These are phyloP conservation scores for Abramis brama DNA, from an alignment of 2,113 vertebrate species.

Conservation along the genomic window DNA sequence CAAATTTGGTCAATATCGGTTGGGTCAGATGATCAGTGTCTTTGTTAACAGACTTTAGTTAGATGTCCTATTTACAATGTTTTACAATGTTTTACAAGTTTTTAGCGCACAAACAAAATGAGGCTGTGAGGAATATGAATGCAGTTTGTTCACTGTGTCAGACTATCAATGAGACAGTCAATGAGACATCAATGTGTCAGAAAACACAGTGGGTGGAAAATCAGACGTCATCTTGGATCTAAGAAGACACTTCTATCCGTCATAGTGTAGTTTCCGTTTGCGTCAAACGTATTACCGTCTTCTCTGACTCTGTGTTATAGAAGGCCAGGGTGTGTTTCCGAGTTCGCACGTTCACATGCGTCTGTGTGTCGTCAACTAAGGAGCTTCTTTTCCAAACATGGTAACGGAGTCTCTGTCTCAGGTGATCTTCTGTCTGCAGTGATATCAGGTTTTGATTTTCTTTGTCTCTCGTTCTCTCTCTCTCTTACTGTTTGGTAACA, in stretches of 20 bases:
- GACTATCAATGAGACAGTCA: no score
- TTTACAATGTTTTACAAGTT: no score
- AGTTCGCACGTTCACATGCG: not conserved
- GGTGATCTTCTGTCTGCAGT: conserved; percentile 38
- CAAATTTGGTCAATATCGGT: no score
- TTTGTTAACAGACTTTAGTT: no score
- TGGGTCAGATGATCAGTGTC: no score
- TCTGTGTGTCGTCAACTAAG: not conserved
- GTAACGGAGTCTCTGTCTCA: conserved; percentile 2
- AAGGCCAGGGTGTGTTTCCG: not conserved
- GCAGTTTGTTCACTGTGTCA: not conserved
- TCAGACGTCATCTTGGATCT: not conserved
- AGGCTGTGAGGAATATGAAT: not conserved
- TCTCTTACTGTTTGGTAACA: conserved; percentile 20
- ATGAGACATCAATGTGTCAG: no score
- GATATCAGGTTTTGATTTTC: conserved; percentile 37
- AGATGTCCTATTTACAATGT: no score
- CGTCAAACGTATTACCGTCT: not conserved
- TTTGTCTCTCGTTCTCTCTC: conserved; percentile 23
- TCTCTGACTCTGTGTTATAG: not conserved
- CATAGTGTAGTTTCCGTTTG: not conserved
- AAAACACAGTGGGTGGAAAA: not conserved
- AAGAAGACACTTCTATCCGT: not conserved
- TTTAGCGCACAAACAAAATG: no score
- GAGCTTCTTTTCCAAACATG: conserved; percentile 25